Base-by-base conservation (phyloP, 2,113 vertebrate species). In the Leptodactylus fuscus region DNA sequence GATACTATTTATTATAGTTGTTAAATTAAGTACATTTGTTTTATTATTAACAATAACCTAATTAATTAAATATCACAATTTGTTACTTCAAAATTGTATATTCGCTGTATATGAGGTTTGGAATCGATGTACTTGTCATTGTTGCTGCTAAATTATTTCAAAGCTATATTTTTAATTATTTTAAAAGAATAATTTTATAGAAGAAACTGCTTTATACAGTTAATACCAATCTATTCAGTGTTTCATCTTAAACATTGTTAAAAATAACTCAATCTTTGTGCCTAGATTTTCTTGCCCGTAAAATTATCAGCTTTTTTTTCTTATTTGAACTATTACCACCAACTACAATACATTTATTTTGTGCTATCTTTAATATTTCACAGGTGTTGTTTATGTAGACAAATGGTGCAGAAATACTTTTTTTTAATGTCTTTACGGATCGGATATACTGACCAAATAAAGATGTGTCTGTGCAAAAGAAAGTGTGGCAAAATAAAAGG, bases 131-230 rank as follows among this genome's bases (percentile, higher is more conserved):
- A 48, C 44, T 75, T 49, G 71, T 75, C 44, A 15, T 2, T 13
- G 13, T 10, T 7, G 13, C 38, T 73, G 44, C 24, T 46, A 41
- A 38, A 73, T 44, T 73, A 73, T 41, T n/a, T 73, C 12, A 18
- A 75, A 49, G 44, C 71, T 75, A 49, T 75, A 75, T 75, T 49
- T 74, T 12, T 27, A 74, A 74, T 48, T 41, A 6, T 48, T 41
- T 7, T 27, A 74, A 46, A 48, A 6, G 13, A 74, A 48, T 48
- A 74, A 74, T 75, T n/a, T 75, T 49, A 48, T 48, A 49, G 71
- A 75, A 27, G 65, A n/a, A 29, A 24, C 24, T 49, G 44, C 44
- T 48, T 12, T 75, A 49, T 15, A 3, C 44, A 18, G 49, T 44
- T 48, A 49, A 27, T 49, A 48, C 5, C 44, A 49, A n/a, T 75